Evolutionary conservation across 2,888 invertebrate genomes (phyloP).

Genomic region (Amorpha juglandis): DNA sequence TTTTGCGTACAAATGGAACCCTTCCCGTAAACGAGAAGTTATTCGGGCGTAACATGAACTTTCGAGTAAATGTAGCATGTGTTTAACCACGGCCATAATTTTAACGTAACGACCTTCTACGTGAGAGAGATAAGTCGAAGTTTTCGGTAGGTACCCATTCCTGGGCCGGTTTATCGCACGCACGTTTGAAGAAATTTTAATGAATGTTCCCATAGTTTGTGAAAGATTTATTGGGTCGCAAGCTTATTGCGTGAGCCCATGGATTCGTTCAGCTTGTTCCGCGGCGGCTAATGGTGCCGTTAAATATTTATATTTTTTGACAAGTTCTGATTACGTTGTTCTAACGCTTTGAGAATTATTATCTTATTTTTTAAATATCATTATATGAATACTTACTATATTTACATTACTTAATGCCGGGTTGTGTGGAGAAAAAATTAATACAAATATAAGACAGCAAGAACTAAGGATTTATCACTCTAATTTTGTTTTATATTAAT

Average conservation of each 20-base stretch:
- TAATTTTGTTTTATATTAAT: too few species aligned
- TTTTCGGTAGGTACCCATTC: conserved; percentile 70
- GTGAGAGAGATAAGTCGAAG: conserved; percentile 82
- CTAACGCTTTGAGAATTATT: background rate
- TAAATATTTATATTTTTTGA: conserved; percentile 56
- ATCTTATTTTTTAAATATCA: background rate
- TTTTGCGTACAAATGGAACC: conserved; percentile 59
- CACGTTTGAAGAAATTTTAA: conserved; percentile 79
- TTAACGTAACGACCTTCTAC: conserved; percentile 78
- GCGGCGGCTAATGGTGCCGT: conserved; percentile 54
- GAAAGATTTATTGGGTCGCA: conserved; percentile 60
- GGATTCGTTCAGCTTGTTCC: conserved; percentile 29
- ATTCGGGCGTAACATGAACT: conserved; percentile 77
- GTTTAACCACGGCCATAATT: conserved; percentile 81
- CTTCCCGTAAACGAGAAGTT: conserved; percentile 70
- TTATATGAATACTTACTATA: background rate
- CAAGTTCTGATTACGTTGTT: conserved; percentile 44
- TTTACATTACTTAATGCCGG: background rate
- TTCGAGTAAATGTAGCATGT: conserved; percentile 82
- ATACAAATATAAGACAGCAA: too few species aligned
- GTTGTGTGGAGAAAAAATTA: background rate
- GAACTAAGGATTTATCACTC: too few species aligned
- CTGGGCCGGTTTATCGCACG: conserved; percentile 72
- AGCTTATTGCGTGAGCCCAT: conserved; percentile 45
- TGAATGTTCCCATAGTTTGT: conserved; percentile 69